phyloP scores from a whole-genome alignment of 2,888 invertebrate genomes.

The Trichogramma dendrolimi region DNA sequence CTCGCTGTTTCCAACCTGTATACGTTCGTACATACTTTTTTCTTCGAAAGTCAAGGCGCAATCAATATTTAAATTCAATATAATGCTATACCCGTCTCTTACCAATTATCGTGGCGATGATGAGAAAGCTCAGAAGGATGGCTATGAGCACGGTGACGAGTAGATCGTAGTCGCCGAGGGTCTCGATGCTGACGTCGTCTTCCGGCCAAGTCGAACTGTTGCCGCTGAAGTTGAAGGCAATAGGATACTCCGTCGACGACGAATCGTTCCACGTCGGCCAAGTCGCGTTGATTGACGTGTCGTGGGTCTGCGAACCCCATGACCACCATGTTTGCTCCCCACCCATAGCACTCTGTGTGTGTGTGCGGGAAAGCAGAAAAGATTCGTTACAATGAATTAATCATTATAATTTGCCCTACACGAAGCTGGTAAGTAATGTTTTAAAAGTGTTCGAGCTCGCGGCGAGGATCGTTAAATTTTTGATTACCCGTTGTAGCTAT shows the following conservation, averaged over 20 bases:
- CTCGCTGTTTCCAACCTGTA: too few relatives aligned
- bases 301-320: slow-evolving; percentile 18
- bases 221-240: slow-evolving; percentile 28
- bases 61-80: not conserved
- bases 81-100: slow-evolving; percentile 2
- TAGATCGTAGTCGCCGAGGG: slow-evolving; percentile 34
- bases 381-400: too few relatives aligned
- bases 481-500: too few relatives aligned
- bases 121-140: slow-evolving; percentile 38
- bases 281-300: not conserved
- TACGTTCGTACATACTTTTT: too few relatives aligned
- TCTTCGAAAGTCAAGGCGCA: too few relatives aligned
- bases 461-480: too few relatives aligned
- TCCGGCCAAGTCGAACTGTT: slow-evolving; percentile 29
- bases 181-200: not conserved
- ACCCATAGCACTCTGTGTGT: slow-evolving; percentile 35
- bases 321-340: slow-evolving; percentile 42
- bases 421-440: too few relatives aligned
- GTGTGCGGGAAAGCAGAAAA: too few relatives aligned
- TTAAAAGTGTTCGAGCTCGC: too few relatives aligned
- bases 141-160: slow-evolving; percentile 37
- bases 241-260: slow-evolving; percentile 26
- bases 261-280: slow-evolving; percentile 35
- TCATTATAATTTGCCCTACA: too few relatives aligned
- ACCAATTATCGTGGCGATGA: slow-evolving; percentile 42